Base-by-base conservation (phyloP, 1,140 invertebrate genomes). In the Drosophila pallidifrons region DNA sequence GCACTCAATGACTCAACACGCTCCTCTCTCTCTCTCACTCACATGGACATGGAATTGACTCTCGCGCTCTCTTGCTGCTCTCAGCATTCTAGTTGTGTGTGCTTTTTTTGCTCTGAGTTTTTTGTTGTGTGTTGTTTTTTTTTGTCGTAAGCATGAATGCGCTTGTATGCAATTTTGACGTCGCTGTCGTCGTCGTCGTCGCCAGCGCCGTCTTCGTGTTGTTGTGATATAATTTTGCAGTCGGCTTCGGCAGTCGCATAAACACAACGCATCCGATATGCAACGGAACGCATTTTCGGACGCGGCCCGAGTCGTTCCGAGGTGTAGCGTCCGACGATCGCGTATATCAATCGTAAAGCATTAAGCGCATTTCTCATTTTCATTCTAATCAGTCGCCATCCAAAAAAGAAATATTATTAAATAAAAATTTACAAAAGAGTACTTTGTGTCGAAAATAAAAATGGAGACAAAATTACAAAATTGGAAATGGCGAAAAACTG, bases 251-350 rank as follows among this genome's bases (percentile, higher is more conserved):
- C 86, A 92, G 91, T 92, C 92, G 91, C 91, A 92, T 91, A 91
- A 90, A 92, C 85, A 82, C 91, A 92, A 92, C 91, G 91, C 91
- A 92, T 92, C 91, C 91, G 91, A 92, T 92, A 92, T 92, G 92
- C 92, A 92, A 91, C 92, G 92, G 89, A 92, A 92, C 91, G 92
- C 92, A 92, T 92, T 92, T 92, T 92, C 91, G 91, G 92, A 92
- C 91, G 91, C 91, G 91, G 90, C 90, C 91, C 91, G 88, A 91
- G 77, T 81, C 88, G 85, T 91, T 91, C 92, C 91, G 91, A 91
- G 91, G 85, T 90, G 91, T 92, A 92, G 91, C 91, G 91, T 92
- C 91, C 92, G 92, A 80, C 92, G 92, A 92, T 90, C 90, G 90
- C 89, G 90, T 91, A 81, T 86, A 91, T 88, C 82, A 91, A 91